Conservation (phyloP, 2,113 vertebrate genomes). For the Dendrocopos noguchii region DNA sequence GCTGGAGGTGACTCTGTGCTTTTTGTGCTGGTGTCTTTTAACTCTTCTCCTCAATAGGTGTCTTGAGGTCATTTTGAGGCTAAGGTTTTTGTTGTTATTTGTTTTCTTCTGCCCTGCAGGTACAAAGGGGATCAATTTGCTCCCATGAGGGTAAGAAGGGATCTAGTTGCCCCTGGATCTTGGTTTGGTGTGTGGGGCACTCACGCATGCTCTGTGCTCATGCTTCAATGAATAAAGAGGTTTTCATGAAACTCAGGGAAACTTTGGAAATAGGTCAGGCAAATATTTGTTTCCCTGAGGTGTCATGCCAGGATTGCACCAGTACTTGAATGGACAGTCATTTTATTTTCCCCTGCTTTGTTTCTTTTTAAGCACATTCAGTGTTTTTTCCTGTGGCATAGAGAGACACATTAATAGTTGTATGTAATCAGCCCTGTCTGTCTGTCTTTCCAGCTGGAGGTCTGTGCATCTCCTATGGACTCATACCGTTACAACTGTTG, state of each 20-base stretch:
- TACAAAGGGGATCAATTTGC: background rate
- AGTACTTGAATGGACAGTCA: background rate
- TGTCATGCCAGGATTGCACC: background rate
- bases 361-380: background rate
- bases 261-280: constrained; percentile 7
- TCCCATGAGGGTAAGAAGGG: background rate
- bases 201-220: background rate
- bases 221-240: background rate
- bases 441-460: background rate
- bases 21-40: fast-evolving
- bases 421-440: background rate
- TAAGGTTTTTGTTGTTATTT: background rate
- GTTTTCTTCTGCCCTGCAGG: background rate
- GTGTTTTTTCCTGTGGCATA: background rate
- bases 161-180: background rate
- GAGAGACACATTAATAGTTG: background rate
- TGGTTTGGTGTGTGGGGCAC: fast-evolving
- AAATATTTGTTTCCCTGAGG: constrained; percentile 37
- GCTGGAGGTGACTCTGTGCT: background rate
- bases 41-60: background rate
- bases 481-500: background rate
- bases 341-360: background rate
- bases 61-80: background rate
- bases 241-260: constrained; percentile 7
- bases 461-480: background rate